Evolutionary conservation across 2,888 invertebrate genomes (phyloP), one percentile per base, ranked within the genome.

Genomic region (Neuroscelio doddi): DNA sequence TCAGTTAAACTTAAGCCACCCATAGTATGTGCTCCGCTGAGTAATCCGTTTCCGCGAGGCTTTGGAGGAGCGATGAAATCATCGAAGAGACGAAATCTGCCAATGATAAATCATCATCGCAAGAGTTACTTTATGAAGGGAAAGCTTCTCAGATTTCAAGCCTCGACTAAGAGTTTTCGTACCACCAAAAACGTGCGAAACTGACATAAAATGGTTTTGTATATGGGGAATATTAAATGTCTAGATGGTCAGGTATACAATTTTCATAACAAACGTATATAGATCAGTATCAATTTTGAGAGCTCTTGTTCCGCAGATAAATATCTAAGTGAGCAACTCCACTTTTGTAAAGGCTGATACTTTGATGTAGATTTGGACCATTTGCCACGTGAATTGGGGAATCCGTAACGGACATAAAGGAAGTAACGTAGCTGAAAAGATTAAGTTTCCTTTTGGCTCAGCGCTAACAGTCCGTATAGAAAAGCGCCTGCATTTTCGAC

Each of bases 21-120:
- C 44, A 17, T 36, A 27, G 27, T 49, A 17, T 16, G 41, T 26
- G 41, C 32, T 26, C 58, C 58, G 62, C 58, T 30, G 67, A 71
- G 69, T 73, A 72, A 73, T 73, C 74, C 69, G 63, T 71, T 69
- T 70, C 66, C 66, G 62, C 62, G 55, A 57, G 39, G 41, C 47
- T 56, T 56, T 29, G 42, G 26, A 52, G 30, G 39, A 44, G 42
- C 24, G 59, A 34, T 36, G 38, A 36, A 62, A 62, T 50, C 50
- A 44, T 9, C 14, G 16, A 45, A 51, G 50, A 16, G 30, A 41
- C 41, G 14, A 12, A 26, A 27, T 26, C 9, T 36, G 26, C 12
- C 16, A 14, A 16, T 38, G 36, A 38, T 27, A 49, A 38, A 49
- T 49, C 34, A 34, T 38, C 38, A n/a, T n/a, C n/a, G n/a, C n/a